Base-by-base conservation (phyloP, 2,113 vertebrate genomes). In the Aspidoscelis tigris region DNA sequence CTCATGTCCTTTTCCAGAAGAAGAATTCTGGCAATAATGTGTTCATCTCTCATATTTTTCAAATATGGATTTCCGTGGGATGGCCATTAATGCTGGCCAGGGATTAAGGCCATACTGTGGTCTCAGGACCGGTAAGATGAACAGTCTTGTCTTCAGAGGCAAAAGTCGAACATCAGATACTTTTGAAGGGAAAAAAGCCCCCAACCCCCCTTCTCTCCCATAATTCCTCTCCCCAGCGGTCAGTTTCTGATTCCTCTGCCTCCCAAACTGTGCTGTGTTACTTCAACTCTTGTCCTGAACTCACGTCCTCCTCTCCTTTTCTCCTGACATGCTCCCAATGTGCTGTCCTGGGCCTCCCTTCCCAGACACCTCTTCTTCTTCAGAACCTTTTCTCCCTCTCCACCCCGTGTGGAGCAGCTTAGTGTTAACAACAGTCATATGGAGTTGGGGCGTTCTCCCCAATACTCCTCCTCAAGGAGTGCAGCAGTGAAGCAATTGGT, bases 101-200 rank as follows among this genome's bases (percentile, higher is more conserved):
- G 72, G 69, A 84, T 84, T 84, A 84, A 79, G 83, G 83, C 83
- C 83, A 74, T 84, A 53, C 69, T 73, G 76, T 79, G 76, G 83
- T 79, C 55, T 76, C 76, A 72, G 76, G 69, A 50, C 55, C 65
- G 83, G 55, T 73, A 65, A 79, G 83, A 73, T 16, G 82, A 84
- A 84, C 76, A 73, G 83, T 84, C 76, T 84, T 82, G 22, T 84
- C 76, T 84, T 84, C 69, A 79, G 76, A 79, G 76, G 76, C 83
- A 84, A 73, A 84, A 79, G 69, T 79, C 70, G 58, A 66, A n/a
- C 18, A 65, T 70, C 18, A 69, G 70, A 70, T 84, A 69, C 83
- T 79, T 84, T 18, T 12, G 7, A 79, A 20, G 39, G 69, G 70
- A 22, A 66, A 22, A 66, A 33, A 78, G 12, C 10, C 69, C 83